Evolutionary conservation across 2,113 vertebrate species (phyloP), one percentile per base, ranked within the genome.

Genomic region (Festucalex cinctus): DNA sequence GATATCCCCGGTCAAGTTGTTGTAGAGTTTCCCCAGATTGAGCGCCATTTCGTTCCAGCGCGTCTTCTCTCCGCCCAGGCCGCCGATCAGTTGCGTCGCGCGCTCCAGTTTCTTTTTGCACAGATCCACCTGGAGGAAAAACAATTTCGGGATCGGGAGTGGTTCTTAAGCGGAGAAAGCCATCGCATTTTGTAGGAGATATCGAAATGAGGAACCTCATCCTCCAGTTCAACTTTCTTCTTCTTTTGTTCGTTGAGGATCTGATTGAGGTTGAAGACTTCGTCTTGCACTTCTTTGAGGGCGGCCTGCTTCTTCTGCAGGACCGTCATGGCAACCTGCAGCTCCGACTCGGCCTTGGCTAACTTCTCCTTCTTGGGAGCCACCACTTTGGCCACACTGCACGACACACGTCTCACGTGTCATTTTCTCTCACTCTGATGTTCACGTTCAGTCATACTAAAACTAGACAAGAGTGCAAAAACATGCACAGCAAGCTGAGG

Each of bases 321-420:
- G 63, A 92, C 78, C 2, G 92, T 89, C 90, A 91, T 92, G 32
- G 94, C 95, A 65, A 93, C 75, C n/a, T 75, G 90, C 62, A 94
- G 83, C 79, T 95, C 83, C 43, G 79, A 91, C 83, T 95, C 91
- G 5, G 93, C 94, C 58, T 88, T 43, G 43, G 86, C 88, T 62
- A 95, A 83, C 74, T 96, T 96, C 37, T 92, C 80, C 82, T 94
- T 95, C 85, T 96, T 96, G 1, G 93, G 94, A 65, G 94, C 93
- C 49, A 96, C 93, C 20, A 94, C 91, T 89, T 95, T 95, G 71
- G 93, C 88, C 68, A 93, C 94, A 78, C 94, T 95, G 60, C 68
- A 62, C 59, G 80, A 75, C 2, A 76, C 80, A 36, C 54, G 32
- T 63, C 60, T 65, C 51, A 49, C 12, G 3, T 2, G 24, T 48